Percentiles rank a stretch among this genome's conserved stretches.
Evolutionary conservation across 1,140 invertebrate species (phyloP).

Genomic region (Euura saliciscinereae): DNA sequence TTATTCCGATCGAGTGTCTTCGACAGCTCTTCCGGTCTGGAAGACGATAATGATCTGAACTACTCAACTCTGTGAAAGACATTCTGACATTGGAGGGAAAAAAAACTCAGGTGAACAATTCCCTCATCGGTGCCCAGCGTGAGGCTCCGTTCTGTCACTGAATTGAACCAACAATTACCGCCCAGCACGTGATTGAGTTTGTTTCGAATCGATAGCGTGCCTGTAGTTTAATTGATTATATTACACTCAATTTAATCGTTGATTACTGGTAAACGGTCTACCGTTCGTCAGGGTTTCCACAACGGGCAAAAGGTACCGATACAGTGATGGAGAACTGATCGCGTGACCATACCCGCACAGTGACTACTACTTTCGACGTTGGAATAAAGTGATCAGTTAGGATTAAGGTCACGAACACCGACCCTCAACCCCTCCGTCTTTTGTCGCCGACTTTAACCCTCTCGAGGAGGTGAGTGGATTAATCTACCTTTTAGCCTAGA

Average conservation of each 20-base stretch:
- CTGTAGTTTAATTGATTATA: neutral
- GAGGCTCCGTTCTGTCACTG: too few relatives aligned
- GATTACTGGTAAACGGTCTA: neutral
- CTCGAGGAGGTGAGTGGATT: neutral
- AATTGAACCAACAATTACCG: neutral
- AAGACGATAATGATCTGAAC: too few relatives aligned
- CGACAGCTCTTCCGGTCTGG: too few relatives aligned
- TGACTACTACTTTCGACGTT: neutral
- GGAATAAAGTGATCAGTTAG: constrained; percentile 7
- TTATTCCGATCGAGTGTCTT: too few relatives aligned
- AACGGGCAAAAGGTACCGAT: too few relatives aligned
- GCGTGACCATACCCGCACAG: neutral
- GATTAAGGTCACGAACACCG: constrained; percentile 2
- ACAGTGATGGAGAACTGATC: neutral
- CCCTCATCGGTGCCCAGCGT: too few relatives aligned
- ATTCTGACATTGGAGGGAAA: too few relatives aligned
- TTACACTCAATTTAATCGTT: neutral
- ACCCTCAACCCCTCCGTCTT: neutral
- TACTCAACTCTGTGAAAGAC: too few relatives aligned
- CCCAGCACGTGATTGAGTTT: neutral
- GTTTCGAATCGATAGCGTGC: neutral
- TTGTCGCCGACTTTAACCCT: neutral
- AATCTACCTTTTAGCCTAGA: neutral
- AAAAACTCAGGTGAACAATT: too few relatives aligned
- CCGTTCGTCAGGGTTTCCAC: too few relatives aligned